Percentiles rank a stretch among this genome's conserved stretches.
phyloP scores from a whole-genome alignment of 2,888 invertebrate species.

The Taphrorychus bicolor region DNA sequence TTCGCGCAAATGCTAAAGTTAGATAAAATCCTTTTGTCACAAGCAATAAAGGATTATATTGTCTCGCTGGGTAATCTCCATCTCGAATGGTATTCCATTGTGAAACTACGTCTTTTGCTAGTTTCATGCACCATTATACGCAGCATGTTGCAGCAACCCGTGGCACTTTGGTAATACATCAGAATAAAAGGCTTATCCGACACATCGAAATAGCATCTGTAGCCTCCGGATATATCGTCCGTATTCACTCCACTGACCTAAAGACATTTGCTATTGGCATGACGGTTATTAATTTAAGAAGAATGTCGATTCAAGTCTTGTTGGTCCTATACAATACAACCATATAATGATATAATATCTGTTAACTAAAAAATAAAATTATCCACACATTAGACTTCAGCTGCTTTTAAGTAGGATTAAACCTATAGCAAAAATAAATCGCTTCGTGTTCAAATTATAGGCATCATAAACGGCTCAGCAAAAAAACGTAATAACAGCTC shows the following conservation, averaged over 20 bases:
- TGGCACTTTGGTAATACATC: not conserved
- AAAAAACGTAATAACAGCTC: not conserved
- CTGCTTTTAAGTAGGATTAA: too few species aligned
- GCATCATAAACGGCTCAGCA: not conserved
- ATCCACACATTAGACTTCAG: too few species aligned
- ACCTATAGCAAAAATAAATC: too few species aligned
- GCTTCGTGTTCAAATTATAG: not conserved
- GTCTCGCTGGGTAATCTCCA: not conserved
- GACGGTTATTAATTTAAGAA: slow-evolving; percentile 16
- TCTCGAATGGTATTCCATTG: not conserved
- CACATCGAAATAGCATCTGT: slow-evolving; percentile 7
- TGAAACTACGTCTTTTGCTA: not conserved
- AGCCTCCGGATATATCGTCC: slow-evolving; percentile 3
- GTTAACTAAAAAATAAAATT: too few species aligned
- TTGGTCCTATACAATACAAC: too few species aligned
- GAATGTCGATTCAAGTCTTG: slow-evolving; percentile 12
- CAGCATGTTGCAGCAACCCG: not conserved
- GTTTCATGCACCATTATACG: not conserved
- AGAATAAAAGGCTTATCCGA: not conserved
- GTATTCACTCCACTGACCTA: slow-evolving; percentile 25
- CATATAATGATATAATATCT: too few species aligned
- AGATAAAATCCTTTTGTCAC: not conserved
- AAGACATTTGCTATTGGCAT: slow-evolving; percentile 25
- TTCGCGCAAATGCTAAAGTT: not conserved
- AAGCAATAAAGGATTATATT: not conserved